Evolutionary conservation across 1,140 invertebrate species (phyloP), one percentile per base, ranked within the genome.

Genomic region (Amphibalanus amphitrite): DNA sequence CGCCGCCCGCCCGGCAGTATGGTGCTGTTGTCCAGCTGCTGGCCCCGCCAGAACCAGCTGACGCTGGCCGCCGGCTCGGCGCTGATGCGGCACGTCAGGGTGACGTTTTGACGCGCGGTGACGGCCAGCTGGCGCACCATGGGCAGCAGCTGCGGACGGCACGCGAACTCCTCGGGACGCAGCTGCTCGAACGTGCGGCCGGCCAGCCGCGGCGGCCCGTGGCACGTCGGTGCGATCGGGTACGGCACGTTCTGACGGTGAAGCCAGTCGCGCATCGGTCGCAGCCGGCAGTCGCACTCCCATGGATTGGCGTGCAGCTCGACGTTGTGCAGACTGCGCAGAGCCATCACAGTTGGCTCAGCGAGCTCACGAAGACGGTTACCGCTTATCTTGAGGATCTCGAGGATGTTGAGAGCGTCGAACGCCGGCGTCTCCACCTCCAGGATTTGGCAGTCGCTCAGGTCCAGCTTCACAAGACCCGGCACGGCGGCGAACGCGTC

Each of bases 221-320:
- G 83, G 79, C 92, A 95, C 74, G 86, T 84, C 0, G 92, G 91
- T 74, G 89, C 87, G 70, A 78, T 76, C 0, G 84, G 80, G 71
- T 88, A 84, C 0, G 90, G 87, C 65, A 88, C 85, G 76, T 87
- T 88, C 76, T 87, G 88, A 76, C 86, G 85, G 33, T 84, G 81
- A 71, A 95, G 82, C 92, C 92, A 95, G 29, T 82, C 79, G 73
- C 90, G 85, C 75, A 95, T 80, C 74, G 89, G 86, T 67, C 87
- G 79, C 69, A 94, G 81, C 71, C 86, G 84, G 78, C 92, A 95
- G 78, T 94, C 90, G 79, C 92, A 95, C 68, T 86, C 83, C 92
- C 92, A 95, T 68, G 89, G 87, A 82, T 95, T 95, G 76, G 88
- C 88, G 77, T 94, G 88, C 29, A 95, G 81, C 71, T 89, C 87